Conservation (phyloP, 1,140 invertebrate genomes). For the Penaeus japonicus region DNA sequence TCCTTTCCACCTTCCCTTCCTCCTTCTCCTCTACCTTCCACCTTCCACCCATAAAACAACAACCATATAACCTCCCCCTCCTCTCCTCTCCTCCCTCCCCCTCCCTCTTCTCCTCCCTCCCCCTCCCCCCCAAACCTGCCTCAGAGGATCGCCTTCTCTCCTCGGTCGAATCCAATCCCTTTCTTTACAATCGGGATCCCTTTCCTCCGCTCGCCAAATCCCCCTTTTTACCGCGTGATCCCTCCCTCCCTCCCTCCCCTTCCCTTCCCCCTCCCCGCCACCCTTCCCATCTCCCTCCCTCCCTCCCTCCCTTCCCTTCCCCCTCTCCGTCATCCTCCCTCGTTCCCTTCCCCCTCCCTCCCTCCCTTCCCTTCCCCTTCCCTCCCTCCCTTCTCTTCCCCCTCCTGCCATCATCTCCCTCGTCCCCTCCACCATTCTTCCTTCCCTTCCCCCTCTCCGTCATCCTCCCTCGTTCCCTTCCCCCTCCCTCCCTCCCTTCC, state of each 20-base stretch:
- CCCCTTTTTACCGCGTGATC: neutral
- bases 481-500: neutral
- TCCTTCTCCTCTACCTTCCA: no score
- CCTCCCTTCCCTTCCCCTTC: neutral
- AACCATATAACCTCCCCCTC: no score
- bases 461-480: neutral
- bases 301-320: neutral
- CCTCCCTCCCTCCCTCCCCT: neutral
- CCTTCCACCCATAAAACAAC: no score
- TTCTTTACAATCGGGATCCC: neutral
- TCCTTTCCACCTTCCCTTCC: no score
- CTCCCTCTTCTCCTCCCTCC: no score
- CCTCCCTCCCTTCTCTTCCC: neutral
- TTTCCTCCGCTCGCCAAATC: neutral
- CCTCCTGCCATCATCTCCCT: neutral
- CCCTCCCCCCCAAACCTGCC: no score
- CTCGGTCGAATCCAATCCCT: no score
- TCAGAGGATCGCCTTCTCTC: no score
- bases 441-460: neutral
- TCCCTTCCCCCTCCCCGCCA: neutral
- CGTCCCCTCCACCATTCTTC: no score
- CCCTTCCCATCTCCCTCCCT: neutral
- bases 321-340: neutral
- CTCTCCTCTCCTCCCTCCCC: no score
- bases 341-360: neutral